Evolutionary conservation across 2,113 vertebrate species (phyloP).

Genomic region (Eretmochelys imbricata): DNA sequence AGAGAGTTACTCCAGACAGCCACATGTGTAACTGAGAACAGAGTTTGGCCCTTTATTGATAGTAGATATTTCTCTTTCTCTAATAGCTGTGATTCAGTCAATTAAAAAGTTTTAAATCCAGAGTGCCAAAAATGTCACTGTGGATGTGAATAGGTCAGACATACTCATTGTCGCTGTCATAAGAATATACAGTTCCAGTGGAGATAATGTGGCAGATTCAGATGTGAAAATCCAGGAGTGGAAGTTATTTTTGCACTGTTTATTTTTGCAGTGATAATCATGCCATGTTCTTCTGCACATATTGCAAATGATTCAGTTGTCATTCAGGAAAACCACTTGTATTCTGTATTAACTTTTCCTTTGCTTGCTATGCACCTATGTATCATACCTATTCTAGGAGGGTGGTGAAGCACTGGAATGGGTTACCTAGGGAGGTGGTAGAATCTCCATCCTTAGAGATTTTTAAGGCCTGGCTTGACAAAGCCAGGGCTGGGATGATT

Average conservation of each 20-base stretch:
- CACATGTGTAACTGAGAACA: not conserved
- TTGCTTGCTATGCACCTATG: not conserved
- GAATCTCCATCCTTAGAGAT: no score
- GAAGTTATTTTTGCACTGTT: not conserved
- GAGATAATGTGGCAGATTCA: not conserved
- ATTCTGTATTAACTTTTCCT: not conserved
- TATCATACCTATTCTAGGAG: not conserved
- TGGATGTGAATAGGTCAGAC: not conserved
- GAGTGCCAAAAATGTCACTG: not conserved
- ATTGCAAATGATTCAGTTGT: not conserved
- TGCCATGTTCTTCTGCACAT: not conserved
- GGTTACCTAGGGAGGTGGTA: no score
- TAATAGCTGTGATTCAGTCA: not conserved
- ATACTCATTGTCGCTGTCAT: not conserved
- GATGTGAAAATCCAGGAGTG: not conserved
- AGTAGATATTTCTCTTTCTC: not conserved
- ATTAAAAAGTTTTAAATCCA: not conserved
- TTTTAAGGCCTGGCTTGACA: no score
- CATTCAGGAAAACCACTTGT: conserved; percentile 9
- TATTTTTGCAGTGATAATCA: conserved; percentile 5
- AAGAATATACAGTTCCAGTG: not conserved
- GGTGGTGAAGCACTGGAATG: no score
- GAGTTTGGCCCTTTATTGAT: not conserved
- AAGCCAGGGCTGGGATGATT: no score
- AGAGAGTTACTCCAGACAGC: not conserved